Base-by-base conservation (phyloP, 2,888 invertebrate species). In the Ernsta delagoae region DNA sequence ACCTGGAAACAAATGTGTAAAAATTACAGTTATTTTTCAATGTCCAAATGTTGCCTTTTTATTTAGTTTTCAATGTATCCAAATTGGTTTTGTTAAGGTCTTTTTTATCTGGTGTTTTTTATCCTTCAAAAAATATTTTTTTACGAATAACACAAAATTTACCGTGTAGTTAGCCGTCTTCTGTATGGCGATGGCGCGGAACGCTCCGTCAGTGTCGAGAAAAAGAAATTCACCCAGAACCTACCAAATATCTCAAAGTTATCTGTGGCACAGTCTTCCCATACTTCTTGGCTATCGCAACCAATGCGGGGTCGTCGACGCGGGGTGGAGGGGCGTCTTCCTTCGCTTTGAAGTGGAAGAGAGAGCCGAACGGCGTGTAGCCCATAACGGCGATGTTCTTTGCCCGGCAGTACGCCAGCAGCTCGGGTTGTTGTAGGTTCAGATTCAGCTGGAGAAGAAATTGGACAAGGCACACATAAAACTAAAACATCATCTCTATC, bases 361-460 rank as follows among this genome's bases (percentile, higher is more conserved):
- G 76, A 0, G 90, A 88, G 3, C 97, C 97, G 70, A 98, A 92
- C 0, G 97, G 97, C 48, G 96, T 95, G 85, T 96, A 98, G 0
- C 92, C 97, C 81, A 94, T 96, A 74, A 98, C 85, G 0, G 90
- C 86, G 57, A 98, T 95, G 59, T 90, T 91, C 50, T 94, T 93
- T 6, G 94, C 83, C 64, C 94, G 94, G 83, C 97, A 96, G 79
- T 95, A 97, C 0, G 95, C 86, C 0, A 95, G 94, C 34, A 97
- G 83, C 48, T 95, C 94, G 43, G 95, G 95, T 78, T 97, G 96
- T 74, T 95, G 96, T 3, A 97, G 89, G 75, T 96, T 96, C 0
- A 97, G 94, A 78, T 96, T 91, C 0, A 90, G 54, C 91, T 92
- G 80, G 5, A 75, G 75, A 65, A 31, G 5, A 16, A 45, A 24